These are phyloP conservation scores for Urocyon cinereoargenteus DNA, from an alignment of 2,797 vertebrate genomes.

Conservation along the genomic window DNA sequence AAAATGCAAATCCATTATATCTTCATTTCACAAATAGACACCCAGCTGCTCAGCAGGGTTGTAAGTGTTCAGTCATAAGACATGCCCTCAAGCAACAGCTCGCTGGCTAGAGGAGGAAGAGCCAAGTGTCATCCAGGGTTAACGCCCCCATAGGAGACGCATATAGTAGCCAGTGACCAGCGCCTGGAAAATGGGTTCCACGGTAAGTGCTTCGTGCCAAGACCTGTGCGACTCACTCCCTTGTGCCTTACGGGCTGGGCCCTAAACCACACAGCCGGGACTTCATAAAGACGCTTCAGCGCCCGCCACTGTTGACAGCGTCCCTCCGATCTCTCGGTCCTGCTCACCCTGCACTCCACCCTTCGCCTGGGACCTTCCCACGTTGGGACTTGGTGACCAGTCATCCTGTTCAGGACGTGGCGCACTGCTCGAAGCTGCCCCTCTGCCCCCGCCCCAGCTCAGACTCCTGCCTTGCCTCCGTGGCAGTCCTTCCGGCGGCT, in stretches of 20 bases:
- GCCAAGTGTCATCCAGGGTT: neutral
- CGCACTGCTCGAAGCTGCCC: neutral
- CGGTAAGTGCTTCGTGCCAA: neutral
- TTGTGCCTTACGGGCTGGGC: neutral
- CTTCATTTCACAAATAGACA: neutral
- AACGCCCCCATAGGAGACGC: neutral
- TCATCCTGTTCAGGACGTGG: neutral
- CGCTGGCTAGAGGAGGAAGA: neutral
- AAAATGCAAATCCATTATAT: neutral
- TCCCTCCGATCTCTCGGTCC: neutral
- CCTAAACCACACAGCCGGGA: neutral
- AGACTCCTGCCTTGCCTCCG: rapidly evolving
- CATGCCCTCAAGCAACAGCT: neutral
- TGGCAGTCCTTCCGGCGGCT: neutral
- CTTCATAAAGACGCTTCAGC: neutral
- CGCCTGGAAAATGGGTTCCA: neutral
- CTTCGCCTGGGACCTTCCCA: neutral
- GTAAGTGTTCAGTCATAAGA: neutral
- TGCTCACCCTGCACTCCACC: neutral
- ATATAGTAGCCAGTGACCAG: neutral
- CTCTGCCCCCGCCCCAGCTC: neutral
- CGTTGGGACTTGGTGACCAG: neutral
- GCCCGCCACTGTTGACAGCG: neutral
- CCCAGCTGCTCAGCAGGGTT: neutral
- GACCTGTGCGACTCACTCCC: neutral